Base-by-base conservation (phyloP, 2,113 vertebrate genomes). In the Lepus timidus region DNA sequence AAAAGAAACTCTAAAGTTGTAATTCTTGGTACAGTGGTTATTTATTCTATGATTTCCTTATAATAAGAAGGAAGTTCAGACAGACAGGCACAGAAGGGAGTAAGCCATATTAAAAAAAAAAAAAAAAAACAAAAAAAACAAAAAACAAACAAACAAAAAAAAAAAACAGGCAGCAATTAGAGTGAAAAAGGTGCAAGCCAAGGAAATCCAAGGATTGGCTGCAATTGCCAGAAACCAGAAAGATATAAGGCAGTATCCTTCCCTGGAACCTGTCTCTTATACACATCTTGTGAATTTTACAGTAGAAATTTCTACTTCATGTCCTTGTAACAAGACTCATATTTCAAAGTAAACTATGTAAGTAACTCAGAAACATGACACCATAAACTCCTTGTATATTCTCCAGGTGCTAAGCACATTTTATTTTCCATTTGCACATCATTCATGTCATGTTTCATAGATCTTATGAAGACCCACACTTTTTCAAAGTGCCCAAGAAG, bases 301-400 rank as follows among this genome's bases (percentile, higher is more conserved):
- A 86, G 31, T 16, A 52, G 16, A 94, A 91, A 82, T 73, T 88
- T 27, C 12, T 65, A 9, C 51, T 16, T 44, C 27, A 23, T 67
- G 10, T 84, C 55, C 64, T 96, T 96, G 68, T 90, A 92, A 95
- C 20, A 95, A 90, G 93, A 95, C n/a, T 94, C 13, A 25, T 20
- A 65, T 78, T 90, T 75, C 74, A 76, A 95, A 93, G 52, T 82
- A 92, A 94, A 91, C 20, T 58, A 31, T 49, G 20, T 64, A 96
- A 75, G 49, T 52, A 91, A 90, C 67, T 83, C 25, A 23, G 22
- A 17, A 23, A 51, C 27, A 88, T 44, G 49, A 90, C 9, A 39
- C 5, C 44, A 44, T 85, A 62, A 62, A 80, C n/a, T 84, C 70
- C 55, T 74, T 61, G n/a, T 74, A 1, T 19, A 74, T 83, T 84